Evolutionary conservation across 2,113 vertebrate species (phyloP).

Genomic region (Penelope pileata): DNA sequence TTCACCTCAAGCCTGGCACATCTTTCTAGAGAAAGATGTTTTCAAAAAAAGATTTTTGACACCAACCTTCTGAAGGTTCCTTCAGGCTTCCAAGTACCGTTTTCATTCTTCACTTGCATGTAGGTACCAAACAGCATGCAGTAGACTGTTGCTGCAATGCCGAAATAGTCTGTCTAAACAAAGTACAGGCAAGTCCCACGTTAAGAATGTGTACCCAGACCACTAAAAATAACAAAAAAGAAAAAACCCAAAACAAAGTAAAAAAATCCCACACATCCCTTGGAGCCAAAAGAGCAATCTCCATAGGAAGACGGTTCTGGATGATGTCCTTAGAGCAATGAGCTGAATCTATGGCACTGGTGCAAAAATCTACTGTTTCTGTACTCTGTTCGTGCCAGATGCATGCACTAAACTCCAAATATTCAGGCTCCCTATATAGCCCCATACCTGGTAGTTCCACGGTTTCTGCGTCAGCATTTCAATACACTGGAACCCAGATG

Average conservation of each 20-base stretch:
- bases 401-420: accelerated
- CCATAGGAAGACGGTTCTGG: neutral
- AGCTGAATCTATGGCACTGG: neutral
- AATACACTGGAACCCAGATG: slow-evolving; percentile 92
- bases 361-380: neutral
- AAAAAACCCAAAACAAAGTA: neutral
- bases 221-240: neutral
- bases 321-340: neutral
- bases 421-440: accelerated
- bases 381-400: accelerated
- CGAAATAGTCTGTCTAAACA: slow-evolving; percentile 91
- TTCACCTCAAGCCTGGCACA: too few relatives aligned
- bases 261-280: neutral
- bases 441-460: slow-evolving; percentile 93
- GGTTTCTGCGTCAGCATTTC: slow-evolving; percentile 91
- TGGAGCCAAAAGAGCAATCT: neutral
- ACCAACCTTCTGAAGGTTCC: slow-evolving; percentile 86
- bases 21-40: neutral
- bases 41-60: neutral
- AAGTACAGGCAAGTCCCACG: neutral
- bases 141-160: slow-evolving; percentile 89
- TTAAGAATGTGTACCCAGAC: neutral
- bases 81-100: slow-evolving; percentile 86
- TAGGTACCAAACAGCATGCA: slow-evolving; percentile 94
- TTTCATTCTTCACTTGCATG: slow-evolving; percentile 86